These are phyloP conservation scores for Amphilophus citrinellus DNA, from an alignment of 2,113 vertebrate genomes.

Conservation along the genomic window DNA sequence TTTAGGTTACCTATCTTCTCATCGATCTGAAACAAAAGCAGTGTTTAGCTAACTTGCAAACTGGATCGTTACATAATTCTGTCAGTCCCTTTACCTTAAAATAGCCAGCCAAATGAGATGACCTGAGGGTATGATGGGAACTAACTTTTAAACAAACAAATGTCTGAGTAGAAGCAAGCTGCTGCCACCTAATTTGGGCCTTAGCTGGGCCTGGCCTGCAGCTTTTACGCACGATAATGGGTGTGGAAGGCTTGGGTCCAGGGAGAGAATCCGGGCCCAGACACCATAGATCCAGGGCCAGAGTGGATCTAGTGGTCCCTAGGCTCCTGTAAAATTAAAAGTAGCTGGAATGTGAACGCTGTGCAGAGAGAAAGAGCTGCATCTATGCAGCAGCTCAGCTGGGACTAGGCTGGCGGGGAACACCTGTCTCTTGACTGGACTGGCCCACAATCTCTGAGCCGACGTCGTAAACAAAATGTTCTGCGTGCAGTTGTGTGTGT, in stretches of 20 bases:
- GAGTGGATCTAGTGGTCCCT: slow-evolving; percentile 48
- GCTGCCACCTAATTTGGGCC: slow-evolving; percentile 39
- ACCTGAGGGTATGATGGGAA: slow-evolving; percentile 16
- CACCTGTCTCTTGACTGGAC: slow-evolving; percentile 64
- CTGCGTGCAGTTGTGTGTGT: slow-evolving; percentile 14
- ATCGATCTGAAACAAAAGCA: not conserved
- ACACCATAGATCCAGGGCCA: slow-evolving; percentile 53
- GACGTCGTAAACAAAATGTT: slow-evolving; percentile 53
- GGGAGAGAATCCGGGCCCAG: slow-evolving; percentile 55
- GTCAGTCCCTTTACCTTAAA: not conserved
- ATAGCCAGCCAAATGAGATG: slow-evolving; percentile 10
- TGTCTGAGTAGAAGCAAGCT: slow-evolving; percentile 36
- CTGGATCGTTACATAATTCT: not conserved
- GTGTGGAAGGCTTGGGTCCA: slow-evolving; percentile 37
- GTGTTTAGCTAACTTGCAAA: not conserved
- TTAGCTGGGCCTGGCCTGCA: slow-evolving; percentile 11
- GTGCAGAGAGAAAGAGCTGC: slow-evolving; percentile 46
- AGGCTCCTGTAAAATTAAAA: slow-evolving; percentile 66
- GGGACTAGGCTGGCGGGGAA: slow-evolving; percentile 34
- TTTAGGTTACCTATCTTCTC: not conserved
- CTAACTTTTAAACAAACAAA: slow-evolving; percentile 51
- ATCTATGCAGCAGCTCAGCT: slow-evolving; percentile 45
- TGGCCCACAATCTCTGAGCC: slow-evolving; percentile 23
- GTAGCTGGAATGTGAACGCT: slow-evolving; percentile 56
- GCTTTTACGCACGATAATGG: slow-evolving; percentile 55